A percentile compares a stretch with the other conserved stretches of the same genome.
Conservation (phyloP, 2,797 vertebrate genomes). For the Brachyalestes nurse region DNA sequence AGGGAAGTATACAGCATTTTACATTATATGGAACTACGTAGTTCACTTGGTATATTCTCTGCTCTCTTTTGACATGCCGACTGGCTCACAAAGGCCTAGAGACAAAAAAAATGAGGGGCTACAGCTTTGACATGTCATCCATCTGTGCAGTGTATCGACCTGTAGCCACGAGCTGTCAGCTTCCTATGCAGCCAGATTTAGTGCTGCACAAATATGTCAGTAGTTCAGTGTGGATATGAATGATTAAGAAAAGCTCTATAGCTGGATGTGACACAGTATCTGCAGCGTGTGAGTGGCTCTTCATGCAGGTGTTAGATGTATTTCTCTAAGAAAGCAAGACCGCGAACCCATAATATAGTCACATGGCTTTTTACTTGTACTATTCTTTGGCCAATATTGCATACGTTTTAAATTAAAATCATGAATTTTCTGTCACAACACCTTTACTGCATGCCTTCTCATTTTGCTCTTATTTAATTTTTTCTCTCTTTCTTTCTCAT, state of each 20-base stretch:
- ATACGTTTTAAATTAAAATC: not conserved
- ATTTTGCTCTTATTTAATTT: slow-evolving; percentile 47
- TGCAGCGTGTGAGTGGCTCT: not conserved
- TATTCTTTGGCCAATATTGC: not conserved
- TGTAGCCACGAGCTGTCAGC: slow-evolving; percentile 14
- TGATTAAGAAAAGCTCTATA: slow-evolving; percentile 30
- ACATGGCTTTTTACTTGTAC: not conserved
- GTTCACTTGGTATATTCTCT: not conserved
- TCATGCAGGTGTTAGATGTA: not conserved
- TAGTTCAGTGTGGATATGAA: slow-evolving; percentile 23
- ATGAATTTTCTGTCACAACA: slow-evolving; percentile 13
- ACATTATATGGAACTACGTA: not conserved
- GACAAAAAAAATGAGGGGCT: not conserved
- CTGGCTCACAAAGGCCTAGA: not conserved
- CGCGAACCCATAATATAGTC: not conserved
- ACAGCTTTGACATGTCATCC: slow-evolving; percentile 22
- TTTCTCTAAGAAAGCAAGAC: not conserved
- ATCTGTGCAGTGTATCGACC: slow-evolving; percentile 16
- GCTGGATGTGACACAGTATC: slow-evolving; percentile 26
- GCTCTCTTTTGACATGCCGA: not conserved
- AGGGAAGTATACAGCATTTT: not conserved
- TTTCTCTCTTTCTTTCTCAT: slow-evolving; percentile 62
- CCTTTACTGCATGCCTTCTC: slow-evolving; percentile 33
- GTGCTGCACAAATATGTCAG: slow-evolving; percentile 21
- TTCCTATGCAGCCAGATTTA: slow-evolving; percentile 20